Conservation (phyloP, 2,888 invertebrate species). For the Acrocera orbiculus region DNA sequence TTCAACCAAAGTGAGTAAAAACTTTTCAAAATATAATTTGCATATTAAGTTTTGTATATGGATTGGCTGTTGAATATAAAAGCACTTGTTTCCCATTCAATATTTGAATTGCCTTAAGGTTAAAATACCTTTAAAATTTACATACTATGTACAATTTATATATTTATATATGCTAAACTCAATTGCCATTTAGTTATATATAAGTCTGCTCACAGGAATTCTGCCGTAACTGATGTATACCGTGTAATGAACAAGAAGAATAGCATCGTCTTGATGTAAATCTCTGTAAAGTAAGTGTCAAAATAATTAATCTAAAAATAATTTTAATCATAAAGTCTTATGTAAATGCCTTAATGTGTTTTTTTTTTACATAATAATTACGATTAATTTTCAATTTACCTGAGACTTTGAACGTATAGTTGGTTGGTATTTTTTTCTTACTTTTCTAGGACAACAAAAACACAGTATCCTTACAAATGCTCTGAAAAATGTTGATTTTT, state of each 20-base stretch:
- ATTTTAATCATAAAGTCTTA: too few species aligned
- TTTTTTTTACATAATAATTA: conserved; percentile 4
- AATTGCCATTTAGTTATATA: conserved; percentile 63
- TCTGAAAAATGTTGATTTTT: conserved; percentile 55
- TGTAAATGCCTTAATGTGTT: not conserved
- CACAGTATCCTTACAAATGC: conserved; percentile 85
- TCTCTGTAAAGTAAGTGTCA: conserved; percentile 40
- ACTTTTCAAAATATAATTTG: too few species aligned
- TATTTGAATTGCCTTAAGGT: too few species aligned
- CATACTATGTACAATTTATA: too few species aligned
- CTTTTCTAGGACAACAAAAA: conserved; percentile 69
- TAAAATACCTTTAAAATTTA: too few species aligned
- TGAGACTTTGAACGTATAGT: conserved; percentile 75
- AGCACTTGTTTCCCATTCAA: too few species aligned
- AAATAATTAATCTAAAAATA: conserved; percentile 1
- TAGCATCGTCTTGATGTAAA: conserved; percentile 63
- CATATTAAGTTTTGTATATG: too few species aligned
- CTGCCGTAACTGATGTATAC: conserved; percentile 53
- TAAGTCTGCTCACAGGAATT: conserved; percentile 73
- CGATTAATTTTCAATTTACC: conserved; percentile 35
- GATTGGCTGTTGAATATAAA: too few species aligned
- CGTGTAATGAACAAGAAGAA: conserved; percentile 60
- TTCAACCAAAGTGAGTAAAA: too few species aligned
- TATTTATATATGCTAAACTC: too few species aligned
- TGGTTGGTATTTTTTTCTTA: conserved; percentile 65